Evolutionary conservation across 2,113 vertebrate species (phyloP), one percentile per base, ranked within the genome.

Genomic region (Romanogobio albipinnatus): DNA sequence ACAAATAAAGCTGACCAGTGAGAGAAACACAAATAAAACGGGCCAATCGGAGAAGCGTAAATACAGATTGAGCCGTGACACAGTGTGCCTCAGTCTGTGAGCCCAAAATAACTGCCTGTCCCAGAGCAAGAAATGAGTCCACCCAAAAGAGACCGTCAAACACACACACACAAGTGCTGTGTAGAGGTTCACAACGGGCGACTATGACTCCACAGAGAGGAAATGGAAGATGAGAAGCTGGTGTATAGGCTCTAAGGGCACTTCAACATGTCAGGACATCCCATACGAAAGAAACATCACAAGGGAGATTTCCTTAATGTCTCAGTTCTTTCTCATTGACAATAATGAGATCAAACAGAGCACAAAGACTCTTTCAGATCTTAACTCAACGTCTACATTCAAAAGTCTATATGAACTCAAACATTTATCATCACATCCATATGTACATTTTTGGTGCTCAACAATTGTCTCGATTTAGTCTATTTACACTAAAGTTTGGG

Each of bases 111-210:
- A 81, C 68, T 24, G 49, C 68, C 56, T 14, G 36, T 33, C 45
- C 70, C 43, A 11, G 47, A 47, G 39, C 58, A 62, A 73, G 56
- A 79, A 61, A 79, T 9, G 58, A 45, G 36, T 79, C 76, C 82
- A 66, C 68, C 86, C 82, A 81, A 74, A 83, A 74, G 74, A 64
- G 39, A 36, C 81, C 29, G 11, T 61, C 76, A 61, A 17, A 45
- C 22, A 71, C 43, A 62, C 43, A 62, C 53, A 77, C 49, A 39
- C 59, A 36, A 47, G 33, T 9, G 7, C 39, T 39, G 39, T 79
- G 76, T 36, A 75, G 66, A 77, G 75, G 76, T 80, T 76, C 81
- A 83, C 81, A 86, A 86, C 56, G 79, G 70, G 68, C 26, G 49
- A 85, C 9, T 75, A 22, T 83, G 74, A 79, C 36, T 45, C 39